Evolutionary conservation across 2,113 vertebrate species (phyloP).

Genomic region (Orycteropus afer): DNA sequence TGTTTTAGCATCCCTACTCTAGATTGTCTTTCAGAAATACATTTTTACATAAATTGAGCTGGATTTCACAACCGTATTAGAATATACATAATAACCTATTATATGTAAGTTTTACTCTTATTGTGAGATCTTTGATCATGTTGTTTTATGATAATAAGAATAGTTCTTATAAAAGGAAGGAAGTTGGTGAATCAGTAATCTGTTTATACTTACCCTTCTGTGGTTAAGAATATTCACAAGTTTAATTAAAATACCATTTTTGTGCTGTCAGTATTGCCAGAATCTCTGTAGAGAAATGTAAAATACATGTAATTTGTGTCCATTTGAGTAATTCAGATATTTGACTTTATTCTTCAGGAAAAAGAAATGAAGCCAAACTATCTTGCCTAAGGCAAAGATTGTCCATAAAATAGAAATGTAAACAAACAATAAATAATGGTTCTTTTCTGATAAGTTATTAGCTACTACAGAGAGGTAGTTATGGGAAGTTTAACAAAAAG

Average conservation of each 20-base stretch:
- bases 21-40: not conserved
- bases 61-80: constrained; percentile 42
- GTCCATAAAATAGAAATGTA: constrained; percentile 26
- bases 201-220: not conserved
- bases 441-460: not conserved
- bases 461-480: not conserved
- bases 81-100: not conserved
- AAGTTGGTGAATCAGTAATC: constrained; percentile 12
- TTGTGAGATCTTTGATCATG: constrained; percentile 1
- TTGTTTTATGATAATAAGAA: constrained; percentile 46
- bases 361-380: not conserved
- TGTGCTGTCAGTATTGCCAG: not conserved
- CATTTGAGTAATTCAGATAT: constrained; percentile 1
- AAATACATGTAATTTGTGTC: not conserved
- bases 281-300: constrained; percentile 8
- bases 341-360: not conserved
- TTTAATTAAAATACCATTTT: not conserved
- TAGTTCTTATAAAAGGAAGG: not conserved
- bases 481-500: not conserved
- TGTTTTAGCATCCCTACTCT: not conserved
- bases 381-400: constrained; percentile 20
- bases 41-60: not conserved
- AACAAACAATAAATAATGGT: not conserved
- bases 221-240: constrained; percentile 26
- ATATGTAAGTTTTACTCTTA: not conserved